These are phyloP conservation scores for Triplophysa bombifrons DNA, from an alignment of 2,797 vertebrate species.

Conservation along the genomic window DNA sequence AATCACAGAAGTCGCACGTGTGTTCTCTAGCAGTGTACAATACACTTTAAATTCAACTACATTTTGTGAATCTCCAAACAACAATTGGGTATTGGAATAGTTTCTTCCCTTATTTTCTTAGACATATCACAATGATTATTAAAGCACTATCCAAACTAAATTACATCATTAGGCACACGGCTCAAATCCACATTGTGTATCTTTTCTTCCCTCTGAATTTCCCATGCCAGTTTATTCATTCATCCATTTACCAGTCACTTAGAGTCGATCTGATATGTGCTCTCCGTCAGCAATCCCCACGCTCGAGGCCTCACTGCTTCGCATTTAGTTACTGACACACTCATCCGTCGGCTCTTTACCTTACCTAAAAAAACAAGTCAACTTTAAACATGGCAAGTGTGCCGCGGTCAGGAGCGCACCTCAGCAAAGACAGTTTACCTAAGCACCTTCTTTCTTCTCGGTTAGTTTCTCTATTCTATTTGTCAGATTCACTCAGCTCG, in stretches of 20 bases:
- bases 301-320: conserved; percentile 54
- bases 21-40: neutral
- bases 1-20: neutral
- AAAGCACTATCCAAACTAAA: neutral
- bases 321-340: conserved; percentile 72
- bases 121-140: neutral
- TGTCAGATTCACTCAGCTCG: conserved; percentile 80
- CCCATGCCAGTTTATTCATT: conserved; percentile 23
- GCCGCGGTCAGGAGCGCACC: conserved; percentile 79
- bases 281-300: conserved; percentile 35
- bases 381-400: conserved; percentile 77
- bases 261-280: conserved; percentile 45
- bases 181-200: neutral
- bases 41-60: neutral
- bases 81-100: neutral
- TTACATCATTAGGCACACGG: neutral
- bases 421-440: conserved; percentile 80
- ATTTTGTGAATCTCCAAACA: neutral
- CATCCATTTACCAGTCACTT: conserved; percentile 34
- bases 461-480: conserved; percentile 83
- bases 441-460: conserved; percentile 83
- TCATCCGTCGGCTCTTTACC: conserved; percentile 65
- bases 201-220: conserved; percentile 5
- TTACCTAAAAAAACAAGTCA: conserved; percentile 78
- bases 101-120: neutral